Base-by-base conservation (phyloP, 2,797 vertebrate species). In the Danionella dracula region DNA sequence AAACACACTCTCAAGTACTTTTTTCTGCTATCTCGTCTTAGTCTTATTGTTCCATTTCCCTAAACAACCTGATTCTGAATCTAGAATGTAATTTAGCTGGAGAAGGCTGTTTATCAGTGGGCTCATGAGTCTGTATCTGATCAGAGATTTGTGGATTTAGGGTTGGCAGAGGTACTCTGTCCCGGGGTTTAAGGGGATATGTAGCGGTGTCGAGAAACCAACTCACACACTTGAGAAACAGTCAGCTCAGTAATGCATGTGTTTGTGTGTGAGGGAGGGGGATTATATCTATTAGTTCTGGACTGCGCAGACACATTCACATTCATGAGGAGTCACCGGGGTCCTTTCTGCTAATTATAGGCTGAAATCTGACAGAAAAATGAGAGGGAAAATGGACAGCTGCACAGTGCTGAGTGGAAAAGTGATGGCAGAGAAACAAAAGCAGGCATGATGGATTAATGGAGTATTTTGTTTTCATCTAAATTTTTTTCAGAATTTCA, bases 321-420 rank as follows among this genome's bases (percentile, higher is more conserved):
- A 89, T 84, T 82, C 84, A 81, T 89, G 86, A 71, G 54, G 82
- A 88, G 86, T 91, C 85, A 82, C 85, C 78, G 81, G 90, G 84
- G 88, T 87, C 88, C 66, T 92, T 88, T 88, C 78, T 86, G 88
- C 87, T 94, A 93, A 94, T 93, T 93, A 91, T 93, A 93, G 89
- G 83, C 86, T 87, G 86, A 92, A 93, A 92, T 89, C 88, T 93
- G 92, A 92, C 92, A 91, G 90, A 93, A 92, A 92, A 94, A 93
- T 93, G 89, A 91, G 90, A 92, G 81, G 87, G 87, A 89, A 92
- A 88, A 83, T 73, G 85, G 91, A 94, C 91, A 94, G 91, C 92
- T 93, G 92, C 84, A 27, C 74, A 83, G 80, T 82, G 82, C 83
- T 77, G 78, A 78, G 82, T 59, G 69, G 61, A 61, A 66, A 34